Percentiles rank a stretch among this genome's conserved stretches.
Evolutionary conservation across 2,797 vertebrate genomes (phyloP).

Genomic region (Neopelma chrysocephalum): DNA sequence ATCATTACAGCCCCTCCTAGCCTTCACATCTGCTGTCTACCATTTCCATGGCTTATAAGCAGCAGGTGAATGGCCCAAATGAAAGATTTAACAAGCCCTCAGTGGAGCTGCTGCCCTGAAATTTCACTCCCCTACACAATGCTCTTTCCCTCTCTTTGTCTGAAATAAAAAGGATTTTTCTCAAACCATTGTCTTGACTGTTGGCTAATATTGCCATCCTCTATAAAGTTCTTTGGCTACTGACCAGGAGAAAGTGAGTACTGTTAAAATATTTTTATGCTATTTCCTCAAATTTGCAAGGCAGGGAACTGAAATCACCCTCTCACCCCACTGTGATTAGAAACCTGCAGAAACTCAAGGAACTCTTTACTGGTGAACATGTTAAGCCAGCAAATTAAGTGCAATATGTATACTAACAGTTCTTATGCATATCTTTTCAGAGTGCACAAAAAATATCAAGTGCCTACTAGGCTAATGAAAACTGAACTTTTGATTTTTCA

Average conservation of each 20-base stretch:
- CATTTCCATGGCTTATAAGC: slow-evolving; percentile 68
- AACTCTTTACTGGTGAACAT: background rate
- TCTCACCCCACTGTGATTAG: background rate
- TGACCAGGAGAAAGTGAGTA: background rate
- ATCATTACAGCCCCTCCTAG: slow-evolving; percentile 71
- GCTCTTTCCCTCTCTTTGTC: slow-evolving; percentile 39
- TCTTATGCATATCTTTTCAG: background rate
- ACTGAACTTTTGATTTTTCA: background rate
- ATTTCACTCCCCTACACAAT: slow-evolving; percentile 38
- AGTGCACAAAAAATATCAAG: background rate
- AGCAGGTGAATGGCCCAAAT: slow-evolving; percentile 71
- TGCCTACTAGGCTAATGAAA: background rate
- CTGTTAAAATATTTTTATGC: slow-evolving; percentile 41
- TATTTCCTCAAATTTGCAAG: slow-evolving; percentile 3
- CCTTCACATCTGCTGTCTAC: slow-evolving; percentile 70
- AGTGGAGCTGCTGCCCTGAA: slow-evolving; percentile 52
- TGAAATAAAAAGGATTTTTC: slow-evolving; percentile 32
- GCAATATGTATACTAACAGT: background rate
- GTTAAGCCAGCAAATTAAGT: background rate
- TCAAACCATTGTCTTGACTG: background rate
- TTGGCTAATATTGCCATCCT: slow-evolving; percentile 13
- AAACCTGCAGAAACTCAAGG: background rate
- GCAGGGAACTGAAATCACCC: background rate
- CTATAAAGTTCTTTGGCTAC: background rate
- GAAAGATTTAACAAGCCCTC: slow-evolving; percentile 73